Evolutionary conservation across 1,140 invertebrate genomes (phyloP).

Genomic region (Drosophila punjabiensis): DNA sequence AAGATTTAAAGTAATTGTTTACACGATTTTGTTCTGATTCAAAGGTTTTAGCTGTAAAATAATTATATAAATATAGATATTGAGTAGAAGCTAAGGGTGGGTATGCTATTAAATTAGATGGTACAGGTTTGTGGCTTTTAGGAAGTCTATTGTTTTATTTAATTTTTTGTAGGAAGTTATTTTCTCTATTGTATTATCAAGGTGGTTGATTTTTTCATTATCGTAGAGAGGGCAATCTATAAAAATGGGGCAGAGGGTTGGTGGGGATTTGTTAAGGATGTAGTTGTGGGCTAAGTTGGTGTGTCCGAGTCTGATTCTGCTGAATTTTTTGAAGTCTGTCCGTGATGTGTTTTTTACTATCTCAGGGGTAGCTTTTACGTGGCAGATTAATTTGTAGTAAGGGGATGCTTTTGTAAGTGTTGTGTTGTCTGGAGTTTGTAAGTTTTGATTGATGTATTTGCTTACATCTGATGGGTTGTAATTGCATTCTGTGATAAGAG

Average conservation of each 20-base stretch:
- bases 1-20: too few species aligned
- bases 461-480: conserved; percentile 8
- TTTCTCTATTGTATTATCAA: conserved; percentile 7
- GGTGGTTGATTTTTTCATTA: conserved; percentile 4
- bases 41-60: too few species aligned
- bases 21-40: too few species aligned
- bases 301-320: conserved; percentile 17
- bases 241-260: conserved; percentile 1
- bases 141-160: conserved; percentile 13
- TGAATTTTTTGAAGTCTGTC: conserved; percentile 2
- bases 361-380: background rate
- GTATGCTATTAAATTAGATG: background rate
- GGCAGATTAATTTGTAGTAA: conserved; percentile 1
- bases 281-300: conserved; percentile 15
- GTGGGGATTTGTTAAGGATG: conserved; percentile 8
- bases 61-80: too few species aligned
- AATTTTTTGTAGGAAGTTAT: conserved; percentile 12
- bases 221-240: conserved; percentile 9
- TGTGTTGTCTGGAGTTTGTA: background rate
- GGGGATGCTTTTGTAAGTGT: conserved; percentile 10
- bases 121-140: conserved; percentile 8
- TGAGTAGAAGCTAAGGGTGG: too few species aligned
- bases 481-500: conserved; percentile 10
- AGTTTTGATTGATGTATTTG: conserved; percentile 11
- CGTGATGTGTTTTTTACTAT: background rate